Evolutionary conservation across 2,797 vertebrate genomes (phyloP).

Genomic region (Lacerta agilis): DNA sequence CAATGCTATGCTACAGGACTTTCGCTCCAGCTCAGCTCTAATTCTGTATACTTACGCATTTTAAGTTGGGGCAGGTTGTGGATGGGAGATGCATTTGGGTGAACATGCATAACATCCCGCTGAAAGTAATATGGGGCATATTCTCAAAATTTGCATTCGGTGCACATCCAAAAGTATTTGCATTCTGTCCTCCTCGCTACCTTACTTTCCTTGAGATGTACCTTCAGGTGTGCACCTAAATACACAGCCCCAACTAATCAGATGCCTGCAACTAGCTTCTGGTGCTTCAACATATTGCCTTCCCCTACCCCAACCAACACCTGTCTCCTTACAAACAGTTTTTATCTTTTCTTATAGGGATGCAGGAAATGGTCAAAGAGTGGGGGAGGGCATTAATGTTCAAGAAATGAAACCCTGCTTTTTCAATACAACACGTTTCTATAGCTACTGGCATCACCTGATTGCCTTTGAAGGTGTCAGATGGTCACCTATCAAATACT

Average conservation of each 20-base stretch:
- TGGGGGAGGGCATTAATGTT: not conserved
- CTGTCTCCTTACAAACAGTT: not conserved
- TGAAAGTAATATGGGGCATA: not conserved
- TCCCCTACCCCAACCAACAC: too few species aligned
- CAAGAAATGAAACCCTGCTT: not conserved
- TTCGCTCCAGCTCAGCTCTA: not conserved
- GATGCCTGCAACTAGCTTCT: not conserved
- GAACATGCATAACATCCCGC: not conserved
- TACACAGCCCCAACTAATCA: not conserved
- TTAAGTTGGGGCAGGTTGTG: not conserved
- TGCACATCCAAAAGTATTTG: not conserved
- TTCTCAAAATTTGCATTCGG: not conserved
- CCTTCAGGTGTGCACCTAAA: not conserved
- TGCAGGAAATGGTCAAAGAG: not conserved
- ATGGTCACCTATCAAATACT: not conserved
- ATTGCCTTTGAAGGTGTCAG: not conserved
- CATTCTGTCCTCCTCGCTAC: not conserved
- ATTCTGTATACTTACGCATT: not conserved
- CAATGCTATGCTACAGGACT: not conserved
- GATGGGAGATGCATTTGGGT: not conserved
- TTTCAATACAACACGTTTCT: not conserved
- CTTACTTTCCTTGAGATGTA: not conserved
- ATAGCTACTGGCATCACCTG: not conserved
- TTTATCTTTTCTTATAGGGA: not conserved
- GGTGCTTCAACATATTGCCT: not conserved